Evolutionary conservation across 2,888 invertebrate species (phyloP), one percentile per base, ranked within the genome.

Genomic region (Diplolepis rosae): DNA sequence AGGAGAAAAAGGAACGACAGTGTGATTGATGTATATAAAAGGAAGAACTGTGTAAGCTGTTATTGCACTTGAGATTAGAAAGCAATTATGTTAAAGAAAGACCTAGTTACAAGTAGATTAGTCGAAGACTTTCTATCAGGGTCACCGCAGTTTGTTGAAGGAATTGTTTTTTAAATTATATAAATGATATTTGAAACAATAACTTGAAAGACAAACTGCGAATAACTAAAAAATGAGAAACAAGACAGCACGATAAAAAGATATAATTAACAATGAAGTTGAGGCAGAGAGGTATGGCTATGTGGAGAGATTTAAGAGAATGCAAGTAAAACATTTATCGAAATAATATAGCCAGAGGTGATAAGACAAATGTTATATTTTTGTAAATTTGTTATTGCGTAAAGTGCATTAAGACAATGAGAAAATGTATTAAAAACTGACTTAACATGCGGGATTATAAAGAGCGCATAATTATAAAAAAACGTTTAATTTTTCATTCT

Each of bases 311-410:
- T 78, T 72, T 76, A 72, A 75, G 73, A 79, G 76, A 68, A 30
- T 61, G 71, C 48, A 45, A 24, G 71, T 71, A 73, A 77, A 80
- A 78, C 83, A 80, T 86, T 84, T 82, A 82, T 83, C 74, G 84
- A 83, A 78, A 83, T 85, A 86, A 84, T 86, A 85, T 85, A 70
- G 84, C 77, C 81, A 84, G 79, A 83, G 77, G 81, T 79, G 79
- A 81, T 81, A 84, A 75, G 73, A 77, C 70, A 77, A 84, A 83
- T 85, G 87, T 84, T 88, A 88, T 88, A 88, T 88, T 88, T 88
- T 88, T 88, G 87, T 88, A 88, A 87, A 87, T 87, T 88, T 88
- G 88, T 88, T 88, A 88, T 87, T 83, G 88, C 87, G 83, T 87
- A 82, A 82, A 82, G 85, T 86, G 86, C 85, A 87, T 86, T 85